A percentile compares a stretch with the other conserved stretches of the same genome.
Evolutionary conservation across 2,113 vertebrate species (phyloP).

Genomic region (Pseudopipra pipra): DNA sequence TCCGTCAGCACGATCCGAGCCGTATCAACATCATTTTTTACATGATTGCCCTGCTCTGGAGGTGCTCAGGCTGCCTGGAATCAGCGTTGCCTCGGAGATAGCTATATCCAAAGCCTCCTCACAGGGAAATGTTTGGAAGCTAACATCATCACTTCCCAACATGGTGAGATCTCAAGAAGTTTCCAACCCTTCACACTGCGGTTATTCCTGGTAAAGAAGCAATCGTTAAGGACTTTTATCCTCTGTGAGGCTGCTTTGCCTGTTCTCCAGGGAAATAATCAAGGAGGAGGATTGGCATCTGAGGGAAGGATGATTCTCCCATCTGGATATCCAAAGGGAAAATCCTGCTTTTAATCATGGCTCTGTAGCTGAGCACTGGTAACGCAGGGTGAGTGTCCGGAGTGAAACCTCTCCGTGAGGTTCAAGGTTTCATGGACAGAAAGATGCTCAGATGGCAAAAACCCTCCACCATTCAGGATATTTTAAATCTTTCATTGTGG

Average conservation of each 20-base stretch:
- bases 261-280: background rate
- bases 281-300: accelerated
- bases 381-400: accelerated
- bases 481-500: background rate
- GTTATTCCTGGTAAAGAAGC: background rate
- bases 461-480: background rate
- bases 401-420: background rate
- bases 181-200: background rate
- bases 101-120: background rate
- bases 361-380: background rate
- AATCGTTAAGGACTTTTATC: background rate
- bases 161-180: background rate
- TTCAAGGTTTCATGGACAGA: background rate
- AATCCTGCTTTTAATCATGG: background rate
- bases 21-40: background rate
- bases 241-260: background rate
- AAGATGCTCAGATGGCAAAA: background rate
- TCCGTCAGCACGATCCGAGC: accelerated
- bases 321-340: background rate
- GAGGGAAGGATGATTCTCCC: background rate
- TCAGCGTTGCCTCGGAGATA: background rate
- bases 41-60: background rate
- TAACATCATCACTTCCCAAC: background rate
- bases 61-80: background rate
- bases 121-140: background rate